Percentiles rank a stretch among this genome's conserved stretches.
phyloP scores from a whole-genome alignment of 2,113 vertebrate genomes.

The Synchiropus splendidus region DNA sequence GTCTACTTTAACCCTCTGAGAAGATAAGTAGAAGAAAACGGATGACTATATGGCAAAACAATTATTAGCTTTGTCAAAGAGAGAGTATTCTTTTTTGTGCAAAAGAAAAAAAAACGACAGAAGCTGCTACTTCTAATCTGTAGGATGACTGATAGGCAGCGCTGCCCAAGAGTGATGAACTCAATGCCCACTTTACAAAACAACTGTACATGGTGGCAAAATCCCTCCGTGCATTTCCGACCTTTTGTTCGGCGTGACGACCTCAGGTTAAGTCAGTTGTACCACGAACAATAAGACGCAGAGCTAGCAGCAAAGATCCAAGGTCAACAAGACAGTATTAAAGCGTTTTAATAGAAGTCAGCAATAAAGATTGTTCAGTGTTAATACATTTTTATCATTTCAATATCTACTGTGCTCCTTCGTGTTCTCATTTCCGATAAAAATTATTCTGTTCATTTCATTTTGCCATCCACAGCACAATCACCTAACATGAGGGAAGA shows the following conservation, averaged over 20 bases:
- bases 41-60: too few species aligned
- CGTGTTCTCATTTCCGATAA: too few species aligned
- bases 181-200: conserved; percentile 13
- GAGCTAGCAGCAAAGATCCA: conserved; percentile 4
- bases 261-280: conserved; percentile 21
- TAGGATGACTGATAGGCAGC: conserved; percentile 7
- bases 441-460: too few species aligned
- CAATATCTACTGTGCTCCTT: not conserved
- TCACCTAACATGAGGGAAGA: too few species aligned
- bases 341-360: too few species aligned
- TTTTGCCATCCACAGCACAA: too few species aligned
- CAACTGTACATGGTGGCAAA: conserved; percentile 12
- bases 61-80: too few species aligned
- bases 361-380: not conserved
- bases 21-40: too few species aligned
- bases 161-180: conserved; percentile 19
- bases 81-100: too few species aligned
- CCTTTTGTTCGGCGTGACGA: conserved; percentile 19
- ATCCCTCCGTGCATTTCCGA: conserved; percentile 15
- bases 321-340: conserved; percentile 14
- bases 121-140: too few species aligned
- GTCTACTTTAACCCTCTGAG: too few species aligned
- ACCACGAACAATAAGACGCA: conserved; percentile 23
- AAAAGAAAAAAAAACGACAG: too few species aligned
- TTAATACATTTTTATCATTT: not conserved